Percentiles rank a stretch among this genome's conserved stretches.
phyloP scores from a whole-genome alignment of 2,888 invertebrate species.

The Sinotaia quadrata region DNA sequence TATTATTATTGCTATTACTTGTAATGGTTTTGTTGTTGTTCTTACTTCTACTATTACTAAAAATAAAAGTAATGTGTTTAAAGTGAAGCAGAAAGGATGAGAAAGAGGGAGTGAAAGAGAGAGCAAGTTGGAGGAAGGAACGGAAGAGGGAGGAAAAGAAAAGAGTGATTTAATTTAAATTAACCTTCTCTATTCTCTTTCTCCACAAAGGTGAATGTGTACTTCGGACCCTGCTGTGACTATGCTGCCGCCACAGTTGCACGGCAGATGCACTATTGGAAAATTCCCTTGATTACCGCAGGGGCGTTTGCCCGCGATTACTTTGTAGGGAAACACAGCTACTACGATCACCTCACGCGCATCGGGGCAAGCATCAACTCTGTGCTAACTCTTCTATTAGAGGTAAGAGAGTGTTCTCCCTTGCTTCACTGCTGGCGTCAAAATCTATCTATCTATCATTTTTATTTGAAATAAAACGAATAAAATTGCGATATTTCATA shows the following conservation, averaged over 20 bases:
- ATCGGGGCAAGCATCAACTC: conserved; percentile 61
- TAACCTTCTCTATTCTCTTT: background rate
- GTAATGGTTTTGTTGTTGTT: no score
- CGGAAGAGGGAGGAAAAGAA: background rate
- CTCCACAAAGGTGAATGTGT: conserved; percentile 49
- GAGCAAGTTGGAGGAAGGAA: background rate
- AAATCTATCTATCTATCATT: no score
- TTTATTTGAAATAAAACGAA: no score
- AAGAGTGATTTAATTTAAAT: background rate
- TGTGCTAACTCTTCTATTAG: conserved; percentile 44
- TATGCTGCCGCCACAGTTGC: conserved; percentile 90
- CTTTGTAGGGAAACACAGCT: conserved; percentile 43
- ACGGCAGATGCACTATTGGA: conserved; percentile 80
- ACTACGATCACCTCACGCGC: conserved; percentile 84
- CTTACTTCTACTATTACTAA: background rate
- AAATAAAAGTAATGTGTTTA: background rate
- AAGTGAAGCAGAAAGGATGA: background rate
- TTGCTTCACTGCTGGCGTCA: no score
- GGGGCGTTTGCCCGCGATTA: conserved; percentile 69
- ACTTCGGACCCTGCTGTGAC: conserved; percentile 69
- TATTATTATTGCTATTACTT: no score
- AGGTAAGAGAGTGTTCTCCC: no score
- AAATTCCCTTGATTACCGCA: conserved; percentile 87
- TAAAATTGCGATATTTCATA: no score
- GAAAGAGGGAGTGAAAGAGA: conserved; percentile 1